Evolutionary conservation across 1,140 invertebrate species (phyloP), one percentile per base, ranked within the genome.

Genomic region (Lepidurus apus): DNA sequence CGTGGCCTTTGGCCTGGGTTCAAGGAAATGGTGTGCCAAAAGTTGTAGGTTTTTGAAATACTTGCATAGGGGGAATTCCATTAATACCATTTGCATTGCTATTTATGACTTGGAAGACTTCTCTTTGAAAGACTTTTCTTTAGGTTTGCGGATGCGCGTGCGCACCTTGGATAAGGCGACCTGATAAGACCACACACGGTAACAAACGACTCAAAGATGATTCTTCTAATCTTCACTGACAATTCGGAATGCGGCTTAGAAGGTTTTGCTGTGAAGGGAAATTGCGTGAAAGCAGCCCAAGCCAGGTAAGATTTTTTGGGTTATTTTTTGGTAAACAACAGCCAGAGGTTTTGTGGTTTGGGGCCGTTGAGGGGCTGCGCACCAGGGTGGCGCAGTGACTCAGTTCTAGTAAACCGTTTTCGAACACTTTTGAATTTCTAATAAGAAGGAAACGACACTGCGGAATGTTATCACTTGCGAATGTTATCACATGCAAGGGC

Each of bases 181-280:
- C 53, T 65, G 53, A 65, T 65, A 65, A 65, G 53, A 65, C 53
- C 17, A 21, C 21, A 65, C 17, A 65, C 53, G 53, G 53, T 65
- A 65, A 65, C 53, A n/a, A 21, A 65, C 53, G 53, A 21, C 13
- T 65, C 17, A 65, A 65, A 65, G 53, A 65, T 65, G 53, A 65
- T 65, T 65, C 53, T 9, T 65, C 21, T 65, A 65, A 21, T 65
- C 53, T 65, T 21, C 53, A 65, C 17, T 65, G 53, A 65, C 7
- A 13, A 65, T 65, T 65, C 53, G 21, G 17, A 9, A 65, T 65
- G 53, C 17, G 53, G 53, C 21, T 65, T 65, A 7, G 9, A 65
- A 65, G n/a, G 17, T 65, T 65, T 21, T 65, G 53, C 53, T 65
- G 53, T 65, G 53, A 65, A 65, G 17, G 53, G 53, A 65, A 65